phyloP scores from a whole-genome alignment of 1,140 invertebrate genomes.

The Anastatus disparis region DNA sequence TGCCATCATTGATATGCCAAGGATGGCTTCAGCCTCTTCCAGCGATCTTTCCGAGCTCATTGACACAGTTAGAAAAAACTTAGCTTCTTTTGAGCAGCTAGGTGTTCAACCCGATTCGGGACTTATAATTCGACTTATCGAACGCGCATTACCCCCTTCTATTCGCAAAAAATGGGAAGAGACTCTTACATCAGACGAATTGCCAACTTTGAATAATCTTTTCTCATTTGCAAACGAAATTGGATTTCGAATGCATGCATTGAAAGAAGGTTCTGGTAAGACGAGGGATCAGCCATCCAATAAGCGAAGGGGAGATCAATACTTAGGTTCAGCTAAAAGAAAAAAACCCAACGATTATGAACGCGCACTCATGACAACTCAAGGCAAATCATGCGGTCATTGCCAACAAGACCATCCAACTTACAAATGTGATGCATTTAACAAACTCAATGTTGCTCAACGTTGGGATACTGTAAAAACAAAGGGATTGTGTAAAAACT shows the following conservation, averaged over 20 bases:
- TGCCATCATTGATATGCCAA: slow-evolving; percentile 33
- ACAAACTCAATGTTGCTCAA: no score
- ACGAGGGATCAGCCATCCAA: no score
- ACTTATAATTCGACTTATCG: slow-evolving; percentile 32
- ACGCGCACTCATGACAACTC: no score
- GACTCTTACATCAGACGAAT: slow-evolving; percentile 10
- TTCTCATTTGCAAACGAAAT: slow-evolving; percentile 26
- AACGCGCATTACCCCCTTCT: slow-evolving; percentile 27
- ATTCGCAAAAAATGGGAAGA: slow-evolving; percentile 40
- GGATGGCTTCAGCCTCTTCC: neutral
- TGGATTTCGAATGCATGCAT: slow-evolving; percentile 13
- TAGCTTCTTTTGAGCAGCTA: slow-evolving; percentile 26
- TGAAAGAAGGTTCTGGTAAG: slow-evolving; percentile 16
- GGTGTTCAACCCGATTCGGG: neutral
- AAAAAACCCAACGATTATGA: no score
- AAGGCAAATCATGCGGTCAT: no score
- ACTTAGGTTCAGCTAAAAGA: no score
- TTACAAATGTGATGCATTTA: no score
- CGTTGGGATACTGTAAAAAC: no score
- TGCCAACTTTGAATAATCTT: slow-evolving; percentile 29
- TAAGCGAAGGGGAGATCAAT: no score
- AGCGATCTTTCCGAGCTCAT: slow-evolving; percentile 14
- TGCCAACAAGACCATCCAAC: no score
- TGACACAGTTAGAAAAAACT: slow-evolving; percentile 25
- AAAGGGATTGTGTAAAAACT: no score